Percentiles rank a stretch among this genome's conserved stretches.
These are phyloP conservation scores for Campoplex capitator DNA, from an alignment of 2,888 invertebrate genomes.

Conservation along the genomic window DNA sequence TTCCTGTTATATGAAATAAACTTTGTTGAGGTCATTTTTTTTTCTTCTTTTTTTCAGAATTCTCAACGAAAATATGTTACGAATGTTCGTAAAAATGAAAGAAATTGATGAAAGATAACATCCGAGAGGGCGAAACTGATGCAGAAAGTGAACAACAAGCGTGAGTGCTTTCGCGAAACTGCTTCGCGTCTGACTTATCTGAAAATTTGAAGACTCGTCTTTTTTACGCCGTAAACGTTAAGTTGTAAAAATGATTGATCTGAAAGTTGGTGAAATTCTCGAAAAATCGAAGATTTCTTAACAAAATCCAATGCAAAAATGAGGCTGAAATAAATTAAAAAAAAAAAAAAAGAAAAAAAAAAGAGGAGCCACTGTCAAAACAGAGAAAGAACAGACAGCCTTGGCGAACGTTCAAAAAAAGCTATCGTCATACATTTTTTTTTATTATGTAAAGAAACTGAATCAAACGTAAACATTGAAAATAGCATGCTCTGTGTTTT, in stretches of 20 bases:
- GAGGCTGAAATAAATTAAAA: neutral
- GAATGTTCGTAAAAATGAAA: neutral
- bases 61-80: neutral
- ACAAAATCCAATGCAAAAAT: neutral
- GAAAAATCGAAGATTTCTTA: neutral
- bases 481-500: neutral
- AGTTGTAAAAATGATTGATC: neutral
- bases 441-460: slow-evolving; percentile 9
- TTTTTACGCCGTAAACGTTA: neutral
- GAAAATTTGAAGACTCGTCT: neutral
- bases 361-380: neutral
- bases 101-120: neutral
- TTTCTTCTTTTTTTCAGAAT: neutral
- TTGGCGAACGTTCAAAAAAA: slow-evolving; percentile 2
- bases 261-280: neutral
- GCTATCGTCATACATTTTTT: neutral
- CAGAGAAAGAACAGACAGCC: neutral
- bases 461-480: neutral
- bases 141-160: no score
- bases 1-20: neutral
- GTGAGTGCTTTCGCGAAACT: neutral
- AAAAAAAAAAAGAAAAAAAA: no score
- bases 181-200: neutral
- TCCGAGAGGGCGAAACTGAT: neutral
- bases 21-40: neutral